A percentile compares a stretch with the other conserved stretches of the same genome.
phyloP scores from a whole-genome alignment of 2,113 vertebrate species.

The Proteles cristata region DNA sequence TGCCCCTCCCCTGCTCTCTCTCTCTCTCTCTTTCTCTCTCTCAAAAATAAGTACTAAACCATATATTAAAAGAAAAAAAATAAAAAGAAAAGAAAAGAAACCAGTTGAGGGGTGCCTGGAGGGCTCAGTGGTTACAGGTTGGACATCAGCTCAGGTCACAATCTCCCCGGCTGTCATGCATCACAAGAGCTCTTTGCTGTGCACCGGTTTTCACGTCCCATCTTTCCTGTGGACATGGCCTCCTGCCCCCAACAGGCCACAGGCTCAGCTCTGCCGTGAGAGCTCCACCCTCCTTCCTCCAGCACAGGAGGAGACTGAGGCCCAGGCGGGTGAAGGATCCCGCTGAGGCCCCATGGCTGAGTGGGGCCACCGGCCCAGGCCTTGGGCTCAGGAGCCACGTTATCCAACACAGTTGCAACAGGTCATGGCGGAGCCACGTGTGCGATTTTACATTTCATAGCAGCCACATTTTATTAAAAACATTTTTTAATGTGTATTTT shows the following conservation, averaged over 20 bases:
- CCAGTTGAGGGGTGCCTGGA: no score
- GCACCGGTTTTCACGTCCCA: fast-evolving
- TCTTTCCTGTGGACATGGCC: neutral
- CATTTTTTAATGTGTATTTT: no score
- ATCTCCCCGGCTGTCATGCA: no score
- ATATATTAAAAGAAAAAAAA: no score
- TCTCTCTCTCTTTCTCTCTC: no score
- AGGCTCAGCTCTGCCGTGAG: fast-evolving
- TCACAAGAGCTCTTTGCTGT: neutral
- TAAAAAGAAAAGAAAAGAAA: no score
- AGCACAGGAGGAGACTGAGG: neutral
- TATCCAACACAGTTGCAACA: fast-evolving
- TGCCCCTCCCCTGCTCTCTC: no score
- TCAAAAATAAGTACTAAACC: no score
- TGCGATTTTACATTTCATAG: no score
- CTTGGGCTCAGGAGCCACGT: neutral
- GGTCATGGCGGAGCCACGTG: fast-evolving
- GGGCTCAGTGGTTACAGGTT: no score
- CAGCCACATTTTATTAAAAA: neutral
- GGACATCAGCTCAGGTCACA: no score
- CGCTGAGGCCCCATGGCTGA: neutral
- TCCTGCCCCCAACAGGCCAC: neutral
- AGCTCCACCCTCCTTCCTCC: neutral
- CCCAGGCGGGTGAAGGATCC: neutral
- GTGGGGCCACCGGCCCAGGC: neutral